Evolutionary conservation across 2,797 vertebrate genomes (phyloP), one percentile per base, ranked within the genome.

Genomic region (Botia kubotai): DNA sequence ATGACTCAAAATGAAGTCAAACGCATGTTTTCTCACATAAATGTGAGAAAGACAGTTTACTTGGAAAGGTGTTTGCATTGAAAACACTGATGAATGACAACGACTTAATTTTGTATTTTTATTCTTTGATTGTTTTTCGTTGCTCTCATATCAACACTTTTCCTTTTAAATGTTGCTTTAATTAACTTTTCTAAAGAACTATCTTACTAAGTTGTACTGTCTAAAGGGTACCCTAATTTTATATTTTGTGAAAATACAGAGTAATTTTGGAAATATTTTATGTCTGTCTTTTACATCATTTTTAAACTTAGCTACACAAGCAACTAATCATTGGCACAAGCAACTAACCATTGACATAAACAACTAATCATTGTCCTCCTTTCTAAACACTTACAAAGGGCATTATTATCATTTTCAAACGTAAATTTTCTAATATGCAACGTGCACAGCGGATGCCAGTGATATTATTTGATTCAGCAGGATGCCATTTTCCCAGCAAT

Each of bases 401-500:
- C 21, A 46, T 69, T 63, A 53, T 52, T 72, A 39, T 53, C 33
- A 53, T 65, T 65, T 63, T 65, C 69, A 36, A 53, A 14, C 2
- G 4, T 66, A 2, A 26, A 60, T 66, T n/a, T 66, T 66, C 17
- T 66, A 39, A 39, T 39, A 39, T 39, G 63, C 63, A 39, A n/a
- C 39, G 0, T 65, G 58, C 68, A 60, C 66, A 60, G 55, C 6
- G 55, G 76, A 62, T 70, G 55, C 17, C 55, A 70, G 17, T 78
- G n/a, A 67, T 36, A 82, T 85, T 82, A 53, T 79, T 63, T 82
- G 53, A 39, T 71, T 75, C 71, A 79, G 75, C 71, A 67, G 43
- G 68, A 82, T 65, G 69, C 33, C 69, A 70, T 75, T 79, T 82
- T 82, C 21, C 26, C 71, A 57, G 53, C 63, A 57, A 76, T 80